These are phyloP conservation scores for Chelmon rostratus DNA, from an alignment of 2,797 vertebrate species.

Conservation along the genomic window DNA sequence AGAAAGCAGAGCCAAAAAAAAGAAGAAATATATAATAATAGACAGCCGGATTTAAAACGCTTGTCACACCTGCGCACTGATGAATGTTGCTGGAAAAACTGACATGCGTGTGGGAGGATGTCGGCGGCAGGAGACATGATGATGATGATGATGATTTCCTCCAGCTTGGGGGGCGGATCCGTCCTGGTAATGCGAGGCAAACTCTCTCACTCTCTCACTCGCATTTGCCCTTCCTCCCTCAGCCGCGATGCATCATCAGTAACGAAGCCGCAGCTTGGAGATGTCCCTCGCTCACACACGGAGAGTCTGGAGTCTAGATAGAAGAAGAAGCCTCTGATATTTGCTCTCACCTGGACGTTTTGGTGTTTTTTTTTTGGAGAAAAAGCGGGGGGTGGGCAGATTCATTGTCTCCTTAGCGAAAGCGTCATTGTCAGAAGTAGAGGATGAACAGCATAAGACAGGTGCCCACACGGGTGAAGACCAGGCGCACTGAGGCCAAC, in stretches of 20 bases:
- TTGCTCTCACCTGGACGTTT: background rate
- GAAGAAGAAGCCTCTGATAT: background rate
- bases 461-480: slow-evolving; percentile 91
- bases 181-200: slow-evolving; percentile 46
- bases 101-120: slow-evolving; percentile 33
- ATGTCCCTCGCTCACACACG: slow-evolving; percentile 34
- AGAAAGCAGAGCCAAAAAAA: too few species aligned
- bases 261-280: slow-evolving; percentile 32
- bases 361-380: background rate
- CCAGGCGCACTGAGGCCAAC: slow-evolving; percentile 88
- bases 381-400: background rate
- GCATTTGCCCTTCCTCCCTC: slow-evolving; percentile 56
- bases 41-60: background rate
- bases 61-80: background rate
- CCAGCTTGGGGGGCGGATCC: slow-evolving; percentile 66
- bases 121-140: slow-evolving; percentile 2
- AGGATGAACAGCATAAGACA: slow-evolving; percentile 93
- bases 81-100: background rate
- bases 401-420: background rate
- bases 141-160: slow-evolving; percentile 32
- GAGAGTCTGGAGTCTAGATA: background rate
- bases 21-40: too few species aligned
- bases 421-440: background rate
- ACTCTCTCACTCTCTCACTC: background rate
- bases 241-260: slow-evolving; percentile 39